Evolutionary conservation across 2,113 vertebrate genomes (phyloP).

Genomic region (Lathamus discolor): DNA sequence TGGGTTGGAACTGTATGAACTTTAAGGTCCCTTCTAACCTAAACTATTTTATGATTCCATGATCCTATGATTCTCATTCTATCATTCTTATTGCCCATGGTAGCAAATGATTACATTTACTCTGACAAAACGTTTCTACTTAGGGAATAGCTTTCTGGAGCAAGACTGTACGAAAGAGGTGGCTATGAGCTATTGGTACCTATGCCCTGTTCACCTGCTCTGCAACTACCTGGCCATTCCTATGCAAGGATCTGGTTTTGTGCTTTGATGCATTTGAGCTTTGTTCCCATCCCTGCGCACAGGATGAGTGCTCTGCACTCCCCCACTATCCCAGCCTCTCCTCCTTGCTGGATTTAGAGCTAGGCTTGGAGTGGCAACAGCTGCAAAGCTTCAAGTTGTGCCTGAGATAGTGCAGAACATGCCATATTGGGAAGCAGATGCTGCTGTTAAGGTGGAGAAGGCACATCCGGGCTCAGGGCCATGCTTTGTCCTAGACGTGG

Average conservation of each 20-base stretch:
- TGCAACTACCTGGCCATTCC: not conserved
- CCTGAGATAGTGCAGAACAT: conserved; percentile 52
- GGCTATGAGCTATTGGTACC: not conserved
- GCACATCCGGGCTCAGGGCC: conserved; percentile 3
- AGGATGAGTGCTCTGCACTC: not conserved
- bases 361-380: conserved; percentile 38
- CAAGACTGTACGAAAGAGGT: not conserved
- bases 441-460: conserved; percentile 52
- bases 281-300: not conserved
- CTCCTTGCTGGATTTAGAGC: conserved; percentile 33
- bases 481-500: not conserved
- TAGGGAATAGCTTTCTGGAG: not conserved
- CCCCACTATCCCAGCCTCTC: not conserved
- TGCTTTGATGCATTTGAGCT: not conserved
- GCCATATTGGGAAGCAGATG: conserved; percentile 61
- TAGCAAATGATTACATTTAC: not conserved
- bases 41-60: not conserved
- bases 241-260: not conserved
- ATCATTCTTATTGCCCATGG: not conserved
- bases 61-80: not conserved
- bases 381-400: conserved; percentile 62
- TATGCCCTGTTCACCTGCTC: not conserved
- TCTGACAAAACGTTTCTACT: not conserved
- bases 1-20: not conserved
- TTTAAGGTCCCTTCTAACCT: not conserved